Conservation (phyloP, 2,888 invertebrate species). For the Pseudococcus viburni region DNA sequence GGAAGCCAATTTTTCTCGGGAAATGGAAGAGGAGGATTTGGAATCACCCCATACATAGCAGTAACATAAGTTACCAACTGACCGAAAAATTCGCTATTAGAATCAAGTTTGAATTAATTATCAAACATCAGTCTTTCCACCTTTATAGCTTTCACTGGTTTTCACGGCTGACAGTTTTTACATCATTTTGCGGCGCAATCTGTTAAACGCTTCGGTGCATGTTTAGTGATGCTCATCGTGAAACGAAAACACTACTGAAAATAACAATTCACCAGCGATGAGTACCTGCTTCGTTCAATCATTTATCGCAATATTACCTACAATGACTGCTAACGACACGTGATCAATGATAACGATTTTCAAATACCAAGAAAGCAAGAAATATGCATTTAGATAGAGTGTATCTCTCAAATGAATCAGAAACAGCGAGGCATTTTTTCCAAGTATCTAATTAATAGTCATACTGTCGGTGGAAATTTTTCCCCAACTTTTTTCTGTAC, state of each 20-base stretch:
- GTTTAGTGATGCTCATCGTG: constrained; percentile 6
- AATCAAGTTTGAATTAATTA: background rate
- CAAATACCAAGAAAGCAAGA: background rate
- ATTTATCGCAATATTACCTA: constrained; percentile 4
- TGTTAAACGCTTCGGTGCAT: constrained; percentile 27
- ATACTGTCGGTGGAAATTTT: background rate
- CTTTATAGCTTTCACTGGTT: constrained; percentile 25
- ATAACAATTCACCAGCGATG: background rate
- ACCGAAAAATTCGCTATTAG: background rate
- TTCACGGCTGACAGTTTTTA: constrained; percentile 18
- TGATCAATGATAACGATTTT: background rate
- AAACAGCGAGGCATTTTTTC: background rate
- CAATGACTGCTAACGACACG: background rate
- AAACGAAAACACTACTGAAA: background rate
- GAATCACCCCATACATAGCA: background rate
- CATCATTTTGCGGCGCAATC: constrained; percentile 11
- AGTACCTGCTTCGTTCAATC: background rate
- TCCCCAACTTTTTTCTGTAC: background rate
- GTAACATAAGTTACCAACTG: background rate
- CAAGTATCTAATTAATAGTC: background rate
- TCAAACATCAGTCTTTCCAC: constrained; percentile 14
- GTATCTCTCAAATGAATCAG: too few relatives aligned
- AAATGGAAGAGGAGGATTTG: too few relatives aligned
- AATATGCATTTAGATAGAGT: background rate
- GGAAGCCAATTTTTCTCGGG: too few relatives aligned